phyloP scores from a whole-genome alignment of 2,797 vertebrate genomes.

The Cuculus canorus region DNA sequence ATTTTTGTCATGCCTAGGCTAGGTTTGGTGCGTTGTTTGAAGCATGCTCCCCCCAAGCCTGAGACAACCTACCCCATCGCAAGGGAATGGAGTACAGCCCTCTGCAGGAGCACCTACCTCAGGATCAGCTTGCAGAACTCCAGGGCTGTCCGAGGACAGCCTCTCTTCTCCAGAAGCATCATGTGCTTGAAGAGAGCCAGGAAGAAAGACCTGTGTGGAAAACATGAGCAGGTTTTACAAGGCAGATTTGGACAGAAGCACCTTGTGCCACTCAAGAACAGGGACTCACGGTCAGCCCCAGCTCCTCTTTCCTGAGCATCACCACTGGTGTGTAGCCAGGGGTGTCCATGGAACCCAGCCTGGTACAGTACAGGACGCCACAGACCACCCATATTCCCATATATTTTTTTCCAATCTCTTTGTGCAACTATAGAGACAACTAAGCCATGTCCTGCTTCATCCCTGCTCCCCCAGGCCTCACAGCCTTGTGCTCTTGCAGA shows the following conservation, averaged over 20 bases:
- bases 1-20: fast-evolving
- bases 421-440: not conserved
- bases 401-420: not conserved
- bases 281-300: not conserved
- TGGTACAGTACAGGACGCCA: fast-evolving
- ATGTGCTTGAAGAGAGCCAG: constrained; percentile 95
- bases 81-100: not conserved
- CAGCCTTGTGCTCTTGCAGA: not conserved
- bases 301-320: not conserved
- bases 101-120: constrained; percentile 75
- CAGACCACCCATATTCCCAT: fast-evolving
- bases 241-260: not conserved
- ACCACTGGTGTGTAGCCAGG: not conserved
- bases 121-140: constrained; percentile 97
- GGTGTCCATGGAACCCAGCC: not conserved
- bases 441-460: fast-evolving
- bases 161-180: constrained; percentile 95
- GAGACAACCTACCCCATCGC: not conserved
- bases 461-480: not conserved
- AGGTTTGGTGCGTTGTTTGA: fast-evolving
- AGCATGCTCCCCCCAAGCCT: not conserved
- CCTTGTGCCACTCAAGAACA: not conserved
- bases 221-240: not conserved
- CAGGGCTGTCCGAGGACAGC: constrained; percentile 93
- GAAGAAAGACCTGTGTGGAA: constrained; percentile 88